Base-by-base conservation (phyloP, 2,888 invertebrate species). In the Cordilura impudica region DNA sequence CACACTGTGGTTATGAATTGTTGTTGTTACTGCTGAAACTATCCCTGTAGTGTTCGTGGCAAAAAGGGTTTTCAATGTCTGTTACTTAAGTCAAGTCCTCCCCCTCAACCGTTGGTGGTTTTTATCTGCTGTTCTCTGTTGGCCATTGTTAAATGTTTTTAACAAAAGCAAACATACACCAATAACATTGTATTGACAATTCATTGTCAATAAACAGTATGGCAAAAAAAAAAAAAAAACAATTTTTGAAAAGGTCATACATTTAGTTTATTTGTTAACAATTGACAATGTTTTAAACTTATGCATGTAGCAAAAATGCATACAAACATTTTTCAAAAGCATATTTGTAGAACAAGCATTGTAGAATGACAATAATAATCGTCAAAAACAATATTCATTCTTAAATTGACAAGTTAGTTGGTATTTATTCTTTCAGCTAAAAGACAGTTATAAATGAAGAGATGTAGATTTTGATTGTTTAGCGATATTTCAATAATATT, bases 1-100 rank as follows among this genome's bases (percentile, higher is more conserved):
- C 79, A 79, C 63, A 69, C 67, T 72, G 75, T 75, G 75, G 79
- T 79, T 79, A 51, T 51, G 54, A 71, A 67, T 72, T 79, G 79
- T 79, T 49, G 23, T 49, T 49, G 49, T 39, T 65, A 31, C 18
- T 8, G 0, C 10, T 49, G 43, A 14, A 12, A 23, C 26, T 54
- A 14, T 1, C 23, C n/a, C 14, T 66, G 77, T 66, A n/a, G 35
- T 12, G 4, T 12, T 39, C 21, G 19, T 70, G 21, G 47, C 53
- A 61, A 58, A 45, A 51, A 54, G 53, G 61, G 35, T 26, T 43
- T 51, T 65, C 35, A 39, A 39, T 39, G 35, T 39, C 35, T 39
- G 35, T 39, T 39, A 39, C n/a, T 39, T 39, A 39, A 1, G 18
- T 26, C 51, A 35, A 12, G 45, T 47, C 72, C 69, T 70, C 80